Evolutionary conservation across 30 jellyfish, hydroid and myxozoan species (phyloP).

Genomic region (Aurelia aurita): DNA sequence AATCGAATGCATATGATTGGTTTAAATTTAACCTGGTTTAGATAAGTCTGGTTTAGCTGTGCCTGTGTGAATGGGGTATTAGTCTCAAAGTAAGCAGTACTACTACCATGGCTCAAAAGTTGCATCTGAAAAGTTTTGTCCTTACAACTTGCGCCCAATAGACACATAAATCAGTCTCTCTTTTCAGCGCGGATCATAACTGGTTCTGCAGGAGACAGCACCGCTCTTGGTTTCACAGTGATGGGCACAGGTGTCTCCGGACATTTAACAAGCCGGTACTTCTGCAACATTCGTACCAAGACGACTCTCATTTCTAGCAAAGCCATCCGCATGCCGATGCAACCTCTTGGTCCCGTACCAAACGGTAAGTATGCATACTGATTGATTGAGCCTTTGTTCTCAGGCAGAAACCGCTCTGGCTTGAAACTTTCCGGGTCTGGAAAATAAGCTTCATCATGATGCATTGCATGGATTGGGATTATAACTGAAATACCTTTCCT

Average conservation of each 20-base stretch:
- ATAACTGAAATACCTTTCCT: background rate
- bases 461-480: constrained; percentile 38
- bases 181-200: constrained; percentile 1
- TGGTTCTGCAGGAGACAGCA: constrained; percentile 7
- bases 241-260: constrained; percentile 30
- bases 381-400: constrained; percentile 19
- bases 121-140: no score
- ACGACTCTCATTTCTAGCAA: constrained; percentile 40
- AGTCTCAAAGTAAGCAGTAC: no score
- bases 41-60: no score
- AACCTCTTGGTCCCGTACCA: constrained; percentile 54
- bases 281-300: constrained; percentile 27
- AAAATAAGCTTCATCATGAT: constrained; percentile 30
- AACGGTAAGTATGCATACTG: constrained; percentile 30
- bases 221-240: background rate
- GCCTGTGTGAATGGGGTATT: no score
- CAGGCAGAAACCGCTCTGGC: constrained; percentile 26
- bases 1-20: no score
- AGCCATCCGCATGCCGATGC: constrained; percentile 71
- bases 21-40: no score
- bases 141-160: no score
- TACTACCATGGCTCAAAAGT: no score
- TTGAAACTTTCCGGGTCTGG: constrained; percentile 48
- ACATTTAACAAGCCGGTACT: constrained; percentile 28
- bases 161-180: background rate